Evolutionary conservation across 2,113 vertebrate species (phyloP), one percentile per base, ranked within the genome.

Genomic region (Rhinolophus sinicus): DNA sequence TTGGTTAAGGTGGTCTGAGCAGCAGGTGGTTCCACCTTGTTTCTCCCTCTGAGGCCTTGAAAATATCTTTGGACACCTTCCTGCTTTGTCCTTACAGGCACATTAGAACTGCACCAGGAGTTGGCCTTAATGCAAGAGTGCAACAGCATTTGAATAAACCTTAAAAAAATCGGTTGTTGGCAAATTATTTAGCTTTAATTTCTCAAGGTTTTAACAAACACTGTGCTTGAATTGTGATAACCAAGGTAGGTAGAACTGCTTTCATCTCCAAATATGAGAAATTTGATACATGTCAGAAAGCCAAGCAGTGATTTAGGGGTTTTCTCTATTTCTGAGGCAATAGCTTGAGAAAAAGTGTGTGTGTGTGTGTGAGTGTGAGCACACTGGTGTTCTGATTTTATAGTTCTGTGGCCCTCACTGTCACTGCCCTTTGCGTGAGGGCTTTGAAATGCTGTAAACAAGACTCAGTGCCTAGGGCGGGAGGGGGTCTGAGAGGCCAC

Each of bases 251-350:
- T 47, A 65, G n/a, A 70, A 6, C 28, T 90, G 60, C 56, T 87
- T 90, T 93, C 24, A 40, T 82, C 52, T 93, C 30, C 47, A 15
- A 77, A 24, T 56, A 67, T 8, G 54, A 58, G 70, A 81, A 80
- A 96, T 21, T 13, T 30, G 38, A 94, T 40, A 58, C 7, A 35
- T 75, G 80, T 87, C 38, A 83, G n/a, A 78, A 83, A 94, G 62
- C 1, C 4, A 47, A 80, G 47, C 72, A n/a, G 22, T 81, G 9
- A 40, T 30, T 83, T 30, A 33, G 16, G 24, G 9, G 1, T 38
- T 90, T 87, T 93, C 50, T 80, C 35, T 86, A 26, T 93, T 88
- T 81, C 58, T 76, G n/a, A 75, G 58, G 52, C 16, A 84, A 76
- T 13, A 30, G 15, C 15, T 76, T 54, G 81, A 44, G 44, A 24